Evolutionary conservation across 1,140 invertebrate genomes (phyloP), one percentile per base, ranked within the genome.

Genomic region (Cotesia typhae): DNA sequence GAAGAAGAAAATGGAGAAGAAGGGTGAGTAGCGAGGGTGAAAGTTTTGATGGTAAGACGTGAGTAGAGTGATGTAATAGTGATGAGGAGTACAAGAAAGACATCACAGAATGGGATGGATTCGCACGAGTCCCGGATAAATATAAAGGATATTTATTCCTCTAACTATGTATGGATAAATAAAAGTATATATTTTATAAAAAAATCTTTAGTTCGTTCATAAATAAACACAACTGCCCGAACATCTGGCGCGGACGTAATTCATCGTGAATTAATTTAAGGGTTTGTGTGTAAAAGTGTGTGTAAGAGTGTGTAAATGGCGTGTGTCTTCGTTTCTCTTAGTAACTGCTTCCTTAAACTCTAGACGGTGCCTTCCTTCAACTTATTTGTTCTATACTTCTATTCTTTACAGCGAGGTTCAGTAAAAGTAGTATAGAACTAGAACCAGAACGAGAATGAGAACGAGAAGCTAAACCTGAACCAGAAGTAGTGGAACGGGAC

Each of bases 191-290:
- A 71, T 38, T 57, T 69, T 63, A 14, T 51, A n/a, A 51, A 67
- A 51, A 72, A 72, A 53, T 67, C 60, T 14, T 55, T 59, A 64
- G 61, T 83, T 85, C 81, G 81, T 85, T 83, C 84, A 86, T 86
- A 86, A 87, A 86, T 86, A 87, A 87, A 86, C 84, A 86, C 85
- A 86, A 85, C 84, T 86, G 81, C 82, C 81, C 78, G 79, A 82
- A 83, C 85, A 86, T 82, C 84, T 86, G 85, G 85, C 78, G 84
- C 83, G 77, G 84, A 84, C 85, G 85, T 87, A 86, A 86, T 87
- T 87, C 85, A 86, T 86, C 84, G 85, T 80, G 84, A 87, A 87
- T 87, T 87, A 87, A 87, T 87, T 87, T 87, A 86, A 87, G 85
- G 84, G 84, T 74, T 74, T 63, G 38, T 63, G 52, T 71, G 51